These are phyloP conservation scores for Halictus quadricinctus DNA, from an alignment of 2,888 invertebrate genomes.

Conservation along the genomic window DNA sequence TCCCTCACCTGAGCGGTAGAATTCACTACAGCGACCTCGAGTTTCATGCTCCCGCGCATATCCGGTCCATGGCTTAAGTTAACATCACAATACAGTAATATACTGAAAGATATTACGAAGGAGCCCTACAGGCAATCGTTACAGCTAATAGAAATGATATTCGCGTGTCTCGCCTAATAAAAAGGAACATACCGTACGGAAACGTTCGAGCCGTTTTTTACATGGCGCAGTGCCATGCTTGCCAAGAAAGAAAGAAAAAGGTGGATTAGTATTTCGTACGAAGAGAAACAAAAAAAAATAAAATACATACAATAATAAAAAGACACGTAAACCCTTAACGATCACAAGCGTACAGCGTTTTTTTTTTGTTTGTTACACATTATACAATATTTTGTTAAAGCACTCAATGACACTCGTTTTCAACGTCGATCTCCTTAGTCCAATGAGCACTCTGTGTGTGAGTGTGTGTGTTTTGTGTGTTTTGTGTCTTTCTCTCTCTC, in stretches of 20 bases:
- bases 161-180: constrained; percentile 56
- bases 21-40: constrained; percentile 81
- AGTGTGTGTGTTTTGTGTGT: too few relatives aligned
- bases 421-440: constrained; percentile 21
- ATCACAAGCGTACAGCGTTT: constrained; percentile 64
- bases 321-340: constrained; percentile 32
- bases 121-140: constrained; percentile 54
- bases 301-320: background rate
- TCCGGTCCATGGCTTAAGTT: constrained; percentile 81
- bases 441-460: background rate
- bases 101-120: constrained; percentile 74
- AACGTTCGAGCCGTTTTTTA: constrained; percentile 41
- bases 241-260: constrained; percentile 37
- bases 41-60: constrained; percentile 72
- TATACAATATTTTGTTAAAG: constrained; percentile 40
- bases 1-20: constrained; percentile 75
- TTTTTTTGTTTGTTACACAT: constrained; percentile 43
- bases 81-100: constrained; percentile 82
- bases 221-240: constrained; percentile 31
- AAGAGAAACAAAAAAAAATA: background rate
- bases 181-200: constrained; percentile 62
- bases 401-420: constrained; percentile 46
- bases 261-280: constrained; percentile 23
- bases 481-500: background rate
- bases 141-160: constrained; percentile 64